phyloP scores from a whole-genome alignment of 2,888 invertebrate genomes.

The Erynnis tages region DNA sequence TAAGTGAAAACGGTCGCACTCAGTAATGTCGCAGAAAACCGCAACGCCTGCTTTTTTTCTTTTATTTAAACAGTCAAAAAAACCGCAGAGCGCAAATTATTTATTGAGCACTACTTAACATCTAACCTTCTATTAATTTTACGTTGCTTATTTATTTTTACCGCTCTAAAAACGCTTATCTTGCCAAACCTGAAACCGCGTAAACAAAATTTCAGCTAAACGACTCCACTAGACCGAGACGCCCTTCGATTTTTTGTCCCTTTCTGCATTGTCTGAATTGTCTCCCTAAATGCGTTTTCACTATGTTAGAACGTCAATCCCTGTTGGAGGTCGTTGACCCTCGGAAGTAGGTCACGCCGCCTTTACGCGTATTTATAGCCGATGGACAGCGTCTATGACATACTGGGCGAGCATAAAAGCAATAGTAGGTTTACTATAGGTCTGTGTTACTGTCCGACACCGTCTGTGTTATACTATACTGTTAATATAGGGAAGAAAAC shows the following conservation, averaged over 20 bases:
- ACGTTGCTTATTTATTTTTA: constrained; percentile 1
- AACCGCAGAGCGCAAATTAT: not conserved
- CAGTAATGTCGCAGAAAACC: no score
- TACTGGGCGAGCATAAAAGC: constrained; percentile 8
- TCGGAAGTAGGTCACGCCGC: constrained; percentile 51
- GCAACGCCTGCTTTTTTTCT: no score
- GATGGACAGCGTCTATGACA: constrained; percentile 26
- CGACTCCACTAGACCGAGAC: constrained; percentile 18
- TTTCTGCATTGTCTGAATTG: constrained; percentile 30
- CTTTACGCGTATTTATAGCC: constrained; percentile 54
- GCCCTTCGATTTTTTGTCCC: constrained; percentile 28
- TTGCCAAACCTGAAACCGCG: constrained; percentile 16
- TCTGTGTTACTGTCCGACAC: no score
- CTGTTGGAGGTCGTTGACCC: constrained; percentile 47
- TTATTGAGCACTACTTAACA: no score
- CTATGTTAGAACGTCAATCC: constrained; percentile 22
- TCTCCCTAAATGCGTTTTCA: constrained; percentile 28
- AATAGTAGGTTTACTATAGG: constrained; percentile 15
- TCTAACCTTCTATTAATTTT: no score
- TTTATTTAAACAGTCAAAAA: no score
- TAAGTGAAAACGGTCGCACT: no score
- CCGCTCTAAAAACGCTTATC: constrained; percentile 8
- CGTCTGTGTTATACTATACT: no score
- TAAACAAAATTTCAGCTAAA: constrained; percentile 1
- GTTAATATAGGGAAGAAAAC: no score